phyloP scores from a whole-genome alignment of 1,140 invertebrate genomes.

The Orchesella cincta region DNA sequence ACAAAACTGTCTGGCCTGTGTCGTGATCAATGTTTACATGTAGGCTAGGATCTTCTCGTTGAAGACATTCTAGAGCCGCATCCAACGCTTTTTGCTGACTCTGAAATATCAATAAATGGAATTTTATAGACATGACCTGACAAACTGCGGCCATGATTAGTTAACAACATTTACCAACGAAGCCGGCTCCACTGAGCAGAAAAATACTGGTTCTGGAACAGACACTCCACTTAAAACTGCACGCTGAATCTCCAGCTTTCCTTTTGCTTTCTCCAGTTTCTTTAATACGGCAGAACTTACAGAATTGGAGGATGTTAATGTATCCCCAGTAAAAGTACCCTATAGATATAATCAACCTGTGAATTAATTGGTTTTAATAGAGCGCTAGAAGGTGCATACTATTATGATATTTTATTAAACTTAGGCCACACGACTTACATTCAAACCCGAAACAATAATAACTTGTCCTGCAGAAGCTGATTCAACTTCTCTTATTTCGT shows the following conservation, averaged over 20 bases:
- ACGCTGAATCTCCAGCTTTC: conserved; percentile 53
- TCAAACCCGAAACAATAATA: conserved; percentile 82
- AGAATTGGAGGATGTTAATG: conserved; percentile 68
- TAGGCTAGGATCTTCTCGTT: conserved; percentile 92
- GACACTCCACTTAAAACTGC: conserved; percentile 64
- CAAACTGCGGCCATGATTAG: neutral
- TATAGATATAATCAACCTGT: conserved; percentile 54
- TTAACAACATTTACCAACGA: conserved; percentile 61
- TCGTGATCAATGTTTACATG: conserved; percentile 72
- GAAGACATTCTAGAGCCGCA: conserved; percentile 76
- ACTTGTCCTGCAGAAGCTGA: conserved; percentile 78
- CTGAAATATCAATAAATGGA: conserved; percentile 36
- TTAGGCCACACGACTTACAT: conserved; percentile 54
- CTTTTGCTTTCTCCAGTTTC: conserved; percentile 56
- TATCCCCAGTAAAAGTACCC: conserved; percentile 80
- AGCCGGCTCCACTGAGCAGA: conserved; percentile 93
- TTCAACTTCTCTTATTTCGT: conserved; percentile 77
- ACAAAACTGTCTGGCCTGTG: conserved; percentile 82
- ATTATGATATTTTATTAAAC: too few relatives aligned
- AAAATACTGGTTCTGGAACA: conserved; percentile 92
- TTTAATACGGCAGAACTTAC: conserved; percentile 63
- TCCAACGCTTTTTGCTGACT: conserved; percentile 77
- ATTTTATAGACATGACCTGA: neutral
- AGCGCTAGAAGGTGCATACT: too few relatives aligned
- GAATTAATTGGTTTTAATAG: neutral